Conservation (phyloP, 2,888 invertebrate species). For the Apodemia duryi region DNA sequence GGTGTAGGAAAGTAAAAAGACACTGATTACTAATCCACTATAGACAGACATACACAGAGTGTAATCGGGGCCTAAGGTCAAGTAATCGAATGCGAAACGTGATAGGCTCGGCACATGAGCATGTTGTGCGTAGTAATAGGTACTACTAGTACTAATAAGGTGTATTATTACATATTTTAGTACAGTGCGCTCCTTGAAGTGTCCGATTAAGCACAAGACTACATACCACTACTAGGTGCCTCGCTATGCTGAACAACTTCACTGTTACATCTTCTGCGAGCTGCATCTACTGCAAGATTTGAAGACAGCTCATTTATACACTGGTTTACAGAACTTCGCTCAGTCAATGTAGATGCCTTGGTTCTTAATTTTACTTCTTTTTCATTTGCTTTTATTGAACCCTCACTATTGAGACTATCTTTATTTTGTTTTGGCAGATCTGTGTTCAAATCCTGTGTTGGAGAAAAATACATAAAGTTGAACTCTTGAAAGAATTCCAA, state of each 20-base stretch:
- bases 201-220: too few species aligned
- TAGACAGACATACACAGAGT: too few species aligned
- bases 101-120: too few species aligned
- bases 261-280: conserved; percentile 69
- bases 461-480: conserved; percentile 10
- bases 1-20: too few species aligned
- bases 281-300: conserved; percentile 65
- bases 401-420: conserved; percentile 57
- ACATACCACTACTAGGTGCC: background rate
- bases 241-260: conserved; percentile 70
- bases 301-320: conserved; percentile 85
- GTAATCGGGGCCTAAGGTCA: too few species aligned
- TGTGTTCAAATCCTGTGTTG: conserved; percentile 54
- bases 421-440: conserved; percentile 65
- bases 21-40: too few species aligned
- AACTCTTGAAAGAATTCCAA: too few species aligned
- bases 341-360: conserved; percentile 56
- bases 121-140: too few species aligned
- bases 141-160: too few species aligned
- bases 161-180: too few species aligned
- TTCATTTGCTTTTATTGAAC: conserved; percentile 52
- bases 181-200: too few species aligned
- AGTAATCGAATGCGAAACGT: too few species aligned
- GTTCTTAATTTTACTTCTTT: conserved; percentile 61
- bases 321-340: conserved; percentile 79